Evolutionary conservation across 1,140 invertebrate species (phyloP), one percentile per base, ranked within the genome.

Genomic region (Nymphalis io): DNA sequence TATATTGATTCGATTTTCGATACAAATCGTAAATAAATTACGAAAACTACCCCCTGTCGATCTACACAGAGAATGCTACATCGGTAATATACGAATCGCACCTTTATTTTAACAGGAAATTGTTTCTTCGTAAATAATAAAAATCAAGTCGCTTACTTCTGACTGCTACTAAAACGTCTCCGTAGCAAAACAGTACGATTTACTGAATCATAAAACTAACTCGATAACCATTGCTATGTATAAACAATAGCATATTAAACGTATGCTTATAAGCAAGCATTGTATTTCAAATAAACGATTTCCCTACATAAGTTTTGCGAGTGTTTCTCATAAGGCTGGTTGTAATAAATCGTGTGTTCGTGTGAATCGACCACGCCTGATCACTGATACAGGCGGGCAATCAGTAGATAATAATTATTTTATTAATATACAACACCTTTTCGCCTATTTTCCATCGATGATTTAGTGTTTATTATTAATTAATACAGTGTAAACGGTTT

Each of bases 371-470:
- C 82, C 82, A 81, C 84, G 82, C 83, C 83, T 72, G 66, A 74
- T 68, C 27, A 68, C 77, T 78, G 75, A 80, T 81, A 78, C 73
- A 66, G 72, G 69, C 71, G 69, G 68, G 77, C 75, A 78, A 79
- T 82, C 83, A 73, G 78, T 79, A 76, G 75, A 75, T 70, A 77
- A 80, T 86, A 83, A 86, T 85, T 84, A 84, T 85, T 85, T 81
- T 84, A 85, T 84, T 85, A 84, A 82, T 79, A 84, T 72, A 76
- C 70, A 66, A 75, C 76, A 83, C 79, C 78, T 82, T 79, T 83
- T 82, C 76, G 77, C 73, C 75, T 77, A 78, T 84, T 80, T 77
- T 60, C 71, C 55, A 60, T 23, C 58, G 60, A 51, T 80, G 81
- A 85, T 82, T 81, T 81, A 82, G 67, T 82, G 72, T 77, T 80